Base-by-base conservation (phyloP, 2,888 invertebrate species). In the Steinernema carpocapsae region DNA sequence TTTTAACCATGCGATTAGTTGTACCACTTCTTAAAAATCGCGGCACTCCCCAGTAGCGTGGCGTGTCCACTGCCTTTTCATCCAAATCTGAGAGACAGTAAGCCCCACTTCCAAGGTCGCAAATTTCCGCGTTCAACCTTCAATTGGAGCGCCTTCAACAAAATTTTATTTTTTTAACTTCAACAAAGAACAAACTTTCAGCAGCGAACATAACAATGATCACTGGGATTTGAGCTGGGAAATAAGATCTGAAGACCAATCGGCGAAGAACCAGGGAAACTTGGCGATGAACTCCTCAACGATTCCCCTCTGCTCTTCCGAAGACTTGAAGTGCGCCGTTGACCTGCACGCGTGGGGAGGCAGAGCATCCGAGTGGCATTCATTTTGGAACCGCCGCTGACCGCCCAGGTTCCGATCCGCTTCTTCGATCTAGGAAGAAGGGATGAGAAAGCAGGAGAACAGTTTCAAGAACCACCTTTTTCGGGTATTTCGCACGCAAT, bases 401-500 rank as follows among this genome's bases (percentile, higher is more conserved):
- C 26, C 6, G 3, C 26, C 26, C 3, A 22, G 24, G 24, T 24
- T 26, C 56, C 12, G 12, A 3, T 24, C 26, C 17, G 56, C 56
- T 56, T 56, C 56, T 24, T 4, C 56, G 6, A 56, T 6, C 56
- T 56, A 17, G 6, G 26, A 56, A n/a, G n/a, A n/a, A n/a, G n/a
- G n/a, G n/a, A n/a, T n/a, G n/a, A n/a, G n/a, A n/a, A n/a, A n/a
- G n/a, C n/a, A n/a, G n/a, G n/a, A n/a, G n/a, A n/a, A n/a, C n/a
- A n/a, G n/a, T n/a, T n/a, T n/a, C n/a, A n/a, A n/a, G n/a, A 56
- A 56, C 22, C 26, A 56, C 56, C 56, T 56, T 56, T 17, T 56
- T 6, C 3, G 56, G 56, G 17, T 22, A 56, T 4, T 56, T 22
- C 26, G 22, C 26, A 12, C 2, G 12, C 26, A 56, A 2, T 56